Conservation (phyloP, 2,113 vertebrate genomes). For the Siniperca chuatsi region DNA sequence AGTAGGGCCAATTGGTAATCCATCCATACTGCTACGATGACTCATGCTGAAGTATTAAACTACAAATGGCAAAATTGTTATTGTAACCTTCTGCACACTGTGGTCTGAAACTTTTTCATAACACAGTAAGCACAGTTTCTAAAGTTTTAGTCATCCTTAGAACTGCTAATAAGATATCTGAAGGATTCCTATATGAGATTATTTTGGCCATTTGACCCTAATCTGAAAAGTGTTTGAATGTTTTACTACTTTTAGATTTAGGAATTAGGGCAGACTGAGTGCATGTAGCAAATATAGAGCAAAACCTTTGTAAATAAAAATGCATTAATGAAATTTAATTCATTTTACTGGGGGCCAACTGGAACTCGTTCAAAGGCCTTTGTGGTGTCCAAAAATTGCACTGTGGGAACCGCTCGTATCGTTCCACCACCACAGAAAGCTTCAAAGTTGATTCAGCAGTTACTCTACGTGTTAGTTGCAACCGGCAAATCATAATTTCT, state of each 20-base stretch:
- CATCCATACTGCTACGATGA: background rate
- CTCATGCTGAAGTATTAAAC: background rate
- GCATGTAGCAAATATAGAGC: background rate
- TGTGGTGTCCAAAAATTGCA: slow-evolving; percentile 12
- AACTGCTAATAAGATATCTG: background rate
- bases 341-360: slow-evolving; percentile 1
- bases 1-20: background rate
- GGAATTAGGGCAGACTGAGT: background rate
- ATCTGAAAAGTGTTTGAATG: background rate
- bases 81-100: background rate
- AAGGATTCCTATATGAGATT: background rate
- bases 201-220: background rate
- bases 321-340: background rate
- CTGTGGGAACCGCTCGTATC: slow-evolving; percentile 12
- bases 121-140: background rate
- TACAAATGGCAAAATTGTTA: background rate
- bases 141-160: background rate
- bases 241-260: background rate
- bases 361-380: slow-evolving; percentile 19
- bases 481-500: slow-evolving; percentile 73
- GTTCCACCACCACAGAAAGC: slow-evolving; percentile 5
- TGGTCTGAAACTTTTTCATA: background rate
- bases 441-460: slow-evolving; percentile 51
- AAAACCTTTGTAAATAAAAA: slow-evolving; percentile 15
- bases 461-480: slow-evolving; percentile 41